Conservation (phyloP, 2,113 vertebrate species). For the Anoplopoma fimbria region DNA sequence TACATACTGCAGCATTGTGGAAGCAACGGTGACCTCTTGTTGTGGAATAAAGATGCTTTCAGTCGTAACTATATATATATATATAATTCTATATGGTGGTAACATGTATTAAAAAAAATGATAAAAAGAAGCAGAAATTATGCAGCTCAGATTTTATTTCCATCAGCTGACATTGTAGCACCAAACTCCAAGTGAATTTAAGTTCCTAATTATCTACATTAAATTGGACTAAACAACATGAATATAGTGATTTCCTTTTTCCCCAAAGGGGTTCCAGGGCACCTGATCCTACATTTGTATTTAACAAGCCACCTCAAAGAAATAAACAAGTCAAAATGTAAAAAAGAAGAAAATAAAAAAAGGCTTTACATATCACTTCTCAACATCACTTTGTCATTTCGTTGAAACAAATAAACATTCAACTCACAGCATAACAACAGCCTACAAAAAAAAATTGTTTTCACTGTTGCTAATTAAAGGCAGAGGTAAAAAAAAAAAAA, state of each 20-base stretch:
- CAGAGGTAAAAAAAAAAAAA: not conserved
- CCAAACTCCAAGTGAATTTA: not conserved
- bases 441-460: slow-evolving; percentile 5
- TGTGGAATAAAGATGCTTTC: not conserved
- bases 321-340: not conserved
- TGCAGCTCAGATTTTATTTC: not conserved
- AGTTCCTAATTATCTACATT: not conserved
- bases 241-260: not conserved
- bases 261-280: not conserved
- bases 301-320: not conserved
- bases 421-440: slow-evolving; percentile 9
- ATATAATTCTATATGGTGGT: not conserved
- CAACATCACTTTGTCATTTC: slow-evolving; percentile 25
- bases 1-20: not conserved
- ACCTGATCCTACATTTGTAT: not conserved
- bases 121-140: not conserved
- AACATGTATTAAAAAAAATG: not conserved
- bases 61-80: not conserved
- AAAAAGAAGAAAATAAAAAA: not conserved
- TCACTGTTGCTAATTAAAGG: not conserved
- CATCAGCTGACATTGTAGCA: not conserved
- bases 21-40: slow-evolving; percentile 13
- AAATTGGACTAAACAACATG: not conserved
- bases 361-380: not conserved
- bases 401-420: slow-evolving; percentile 24